Conservation (phyloP, 2,797 vertebrate species). For the Podargus strigoides region DNA sequence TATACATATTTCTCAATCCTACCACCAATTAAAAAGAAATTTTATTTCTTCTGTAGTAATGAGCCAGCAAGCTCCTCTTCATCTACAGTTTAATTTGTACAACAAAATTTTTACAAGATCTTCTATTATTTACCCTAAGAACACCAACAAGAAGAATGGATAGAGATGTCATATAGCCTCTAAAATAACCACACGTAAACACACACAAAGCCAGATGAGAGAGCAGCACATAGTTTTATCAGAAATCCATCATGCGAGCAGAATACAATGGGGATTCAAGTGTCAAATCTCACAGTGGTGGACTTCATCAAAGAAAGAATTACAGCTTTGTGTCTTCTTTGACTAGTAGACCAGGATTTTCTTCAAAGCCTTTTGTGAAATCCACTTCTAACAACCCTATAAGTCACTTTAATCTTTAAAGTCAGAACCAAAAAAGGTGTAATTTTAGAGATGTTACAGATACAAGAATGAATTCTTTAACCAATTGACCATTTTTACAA, state of each 20-base stretch:
- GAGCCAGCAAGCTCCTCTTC: background rate
- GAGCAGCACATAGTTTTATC: background rate
- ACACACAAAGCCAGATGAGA: background rate
- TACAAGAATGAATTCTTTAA: background rate
- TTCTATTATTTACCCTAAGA: background rate
- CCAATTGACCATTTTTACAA: background rate
- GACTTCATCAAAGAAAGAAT: background rate
- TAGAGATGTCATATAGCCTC: background rate
- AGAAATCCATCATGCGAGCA: background rate
- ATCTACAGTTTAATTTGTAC: background rate
- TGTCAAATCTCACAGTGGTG: background rate
- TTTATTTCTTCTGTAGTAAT: background rate
- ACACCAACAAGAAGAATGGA: background rate
- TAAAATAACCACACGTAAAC: background rate
- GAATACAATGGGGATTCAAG: background rate
- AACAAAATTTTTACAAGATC: background rate
- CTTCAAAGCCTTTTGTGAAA: constrained; percentile 20
- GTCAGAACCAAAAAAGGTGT: background rate
- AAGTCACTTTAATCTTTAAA: background rate
- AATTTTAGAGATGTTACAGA: background rate
- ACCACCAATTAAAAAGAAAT: background rate
- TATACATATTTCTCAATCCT: background rate
- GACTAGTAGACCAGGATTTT: background rate
- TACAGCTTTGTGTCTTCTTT: background rate
- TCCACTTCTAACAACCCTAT: background rate